Conservation (phyloP, 2,797 vertebrate genomes). For the Emydoidea blandingii region DNA sequence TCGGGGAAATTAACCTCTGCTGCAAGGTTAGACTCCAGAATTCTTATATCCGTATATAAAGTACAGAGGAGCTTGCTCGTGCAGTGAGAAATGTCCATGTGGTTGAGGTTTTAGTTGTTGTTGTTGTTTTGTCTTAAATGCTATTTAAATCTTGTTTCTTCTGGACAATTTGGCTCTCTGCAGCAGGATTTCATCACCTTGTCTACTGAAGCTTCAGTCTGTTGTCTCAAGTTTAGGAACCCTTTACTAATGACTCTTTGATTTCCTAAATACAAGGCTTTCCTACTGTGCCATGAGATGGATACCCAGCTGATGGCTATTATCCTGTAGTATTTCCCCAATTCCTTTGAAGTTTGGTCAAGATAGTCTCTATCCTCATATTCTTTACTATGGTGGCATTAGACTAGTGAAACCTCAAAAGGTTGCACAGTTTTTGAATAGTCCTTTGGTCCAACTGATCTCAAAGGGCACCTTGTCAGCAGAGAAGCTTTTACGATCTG, state of each 20-base stretch:
- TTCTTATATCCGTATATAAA: neutral
- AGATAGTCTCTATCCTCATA: neutral
- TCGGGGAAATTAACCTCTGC: neutral
- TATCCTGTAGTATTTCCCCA: slow-evolving; percentile 13
- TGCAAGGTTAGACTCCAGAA: neutral
- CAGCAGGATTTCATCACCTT: neutral
- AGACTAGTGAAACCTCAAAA: neutral
- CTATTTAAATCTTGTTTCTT: slow-evolving; percentile 1
- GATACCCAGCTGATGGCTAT: neutral
- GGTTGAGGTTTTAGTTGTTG: neutral
- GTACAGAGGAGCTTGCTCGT: neutral
- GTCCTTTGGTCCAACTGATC: neutral
- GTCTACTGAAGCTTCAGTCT: neutral
- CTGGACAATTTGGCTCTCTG: neutral
- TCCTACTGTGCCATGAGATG: neutral
- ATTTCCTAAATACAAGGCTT: neutral
- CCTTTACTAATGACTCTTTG: neutral
- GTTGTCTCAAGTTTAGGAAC: neutral
- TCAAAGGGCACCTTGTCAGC: neutral
- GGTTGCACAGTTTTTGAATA: neutral
- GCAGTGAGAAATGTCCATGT: neutral
- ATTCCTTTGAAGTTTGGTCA: neutral
- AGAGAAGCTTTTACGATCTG: slow-evolving; percentile 1
- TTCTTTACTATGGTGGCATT: slow-evolving; percentile 8
- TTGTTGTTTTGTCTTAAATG: neutral